phyloP scores from a whole-genome alignment of 1,140 invertebrate species.

The Eupristina koningsbergeri region DNA sequence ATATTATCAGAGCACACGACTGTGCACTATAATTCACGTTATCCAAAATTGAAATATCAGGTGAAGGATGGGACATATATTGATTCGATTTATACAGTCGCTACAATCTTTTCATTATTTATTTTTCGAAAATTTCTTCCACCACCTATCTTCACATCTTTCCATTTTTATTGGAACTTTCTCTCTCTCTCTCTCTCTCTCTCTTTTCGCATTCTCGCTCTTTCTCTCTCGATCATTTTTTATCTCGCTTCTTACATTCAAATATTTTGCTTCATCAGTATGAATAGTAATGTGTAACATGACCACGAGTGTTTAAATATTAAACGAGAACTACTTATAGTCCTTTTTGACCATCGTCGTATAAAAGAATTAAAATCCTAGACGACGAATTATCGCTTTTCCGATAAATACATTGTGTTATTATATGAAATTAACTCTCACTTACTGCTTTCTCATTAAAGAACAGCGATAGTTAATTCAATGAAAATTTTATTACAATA shows the following conservation, averaged over 20 bases:
- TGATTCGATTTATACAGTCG: conserved; percentile 23
- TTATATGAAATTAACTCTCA: conserved; percentile 44
- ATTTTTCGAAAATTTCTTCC: conserved; percentile 5
- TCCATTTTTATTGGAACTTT: conserved; percentile 9
- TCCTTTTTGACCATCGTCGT: conserved; percentile 46
- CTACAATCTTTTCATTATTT: conserved; percentile 1
- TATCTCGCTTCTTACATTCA: conserved; percentile 30
- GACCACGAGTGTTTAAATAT: conserved; percentile 53
- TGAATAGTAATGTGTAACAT: conserved; percentile 48
- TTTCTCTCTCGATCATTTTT: neutral
- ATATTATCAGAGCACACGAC: conserved; percentile 32
- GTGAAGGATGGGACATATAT: neutral
- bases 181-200: conserved; percentile 7
- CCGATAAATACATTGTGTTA: conserved; percentile 47
- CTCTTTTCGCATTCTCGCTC: neutral
- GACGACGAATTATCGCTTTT: conserved; percentile 38
- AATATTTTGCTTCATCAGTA: conserved; percentile 34
- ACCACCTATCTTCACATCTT: neutral
- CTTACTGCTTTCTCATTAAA: conserved; percentile 26
- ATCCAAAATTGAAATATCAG: conserved; percentile 25
- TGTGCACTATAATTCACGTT: conserved; percentile 13
- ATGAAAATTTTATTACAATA: conserved; percentile 34
- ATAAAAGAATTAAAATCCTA: neutral
- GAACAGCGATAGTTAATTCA: conserved; percentile 40
- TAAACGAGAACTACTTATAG: conserved; percentile 49